phyloP scores from a whole-genome alignment of 2,113 vertebrate genomes.

The Turdus rufiventris region DNA sequence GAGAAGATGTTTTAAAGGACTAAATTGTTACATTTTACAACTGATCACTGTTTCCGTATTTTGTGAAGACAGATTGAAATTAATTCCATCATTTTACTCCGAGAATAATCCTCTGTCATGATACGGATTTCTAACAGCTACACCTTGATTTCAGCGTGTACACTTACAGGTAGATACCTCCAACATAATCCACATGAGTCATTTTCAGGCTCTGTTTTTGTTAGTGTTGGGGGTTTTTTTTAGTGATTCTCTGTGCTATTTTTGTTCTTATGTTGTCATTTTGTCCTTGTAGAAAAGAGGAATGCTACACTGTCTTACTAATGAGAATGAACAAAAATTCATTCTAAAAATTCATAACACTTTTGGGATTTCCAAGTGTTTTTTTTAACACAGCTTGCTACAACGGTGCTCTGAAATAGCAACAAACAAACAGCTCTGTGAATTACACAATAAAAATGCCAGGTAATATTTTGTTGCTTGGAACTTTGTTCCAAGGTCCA shows the following conservation, averaged over 20 bases:
- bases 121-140: neutral
- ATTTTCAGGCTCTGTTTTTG: neutral
- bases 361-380: neutral
- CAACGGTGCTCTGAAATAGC: neutral
- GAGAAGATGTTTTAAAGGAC: neutral
- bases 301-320: neutral
- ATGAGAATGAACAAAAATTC: neutral
- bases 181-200: rapidly evolving
- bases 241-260: neutral
- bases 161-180: neutral
- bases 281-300: neutral
- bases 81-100: neutral
- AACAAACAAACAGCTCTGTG: neutral
- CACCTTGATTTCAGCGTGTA: neutral
- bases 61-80: neutral
- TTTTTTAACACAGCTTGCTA: neutral
- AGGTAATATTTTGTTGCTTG: neutral
- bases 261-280: neutral
- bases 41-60: neutral
- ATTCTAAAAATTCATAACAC: neutral
- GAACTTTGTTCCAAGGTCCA: neutral
- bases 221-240: neutral
- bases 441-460: neutral
- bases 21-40: neutral
- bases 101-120: neutral